Evolutionary conservation across 2,113 vertebrate genomes (phyloP).

Genomic region (Dendropsophus ebraccatus): DNA sequence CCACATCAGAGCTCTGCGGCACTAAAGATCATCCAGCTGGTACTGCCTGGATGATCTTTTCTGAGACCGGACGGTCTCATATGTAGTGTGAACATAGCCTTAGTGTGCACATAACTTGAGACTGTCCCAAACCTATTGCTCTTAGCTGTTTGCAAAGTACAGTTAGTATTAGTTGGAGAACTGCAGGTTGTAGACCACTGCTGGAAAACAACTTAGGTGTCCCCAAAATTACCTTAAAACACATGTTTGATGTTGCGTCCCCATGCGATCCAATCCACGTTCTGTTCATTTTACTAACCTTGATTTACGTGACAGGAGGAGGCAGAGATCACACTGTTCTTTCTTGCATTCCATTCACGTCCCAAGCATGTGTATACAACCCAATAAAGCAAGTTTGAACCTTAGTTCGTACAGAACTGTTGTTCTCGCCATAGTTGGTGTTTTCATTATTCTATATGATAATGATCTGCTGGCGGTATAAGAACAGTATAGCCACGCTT

Average conservation of each 20-base stretch:
- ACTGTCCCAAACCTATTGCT: no score
- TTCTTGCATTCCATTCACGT: neutral
- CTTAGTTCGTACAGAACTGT: no score
- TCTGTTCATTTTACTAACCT: neutral
- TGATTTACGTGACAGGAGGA: neutral
- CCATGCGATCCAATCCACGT: neutral
- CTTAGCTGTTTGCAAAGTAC: no score
- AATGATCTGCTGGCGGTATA: neutral
- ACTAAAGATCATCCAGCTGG: no score
- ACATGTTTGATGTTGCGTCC: neutral
- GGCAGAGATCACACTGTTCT: neutral
- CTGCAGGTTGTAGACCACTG: neutral
- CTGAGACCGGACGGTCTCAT: no score
- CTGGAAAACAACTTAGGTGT: neutral
- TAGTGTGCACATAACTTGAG: no score
- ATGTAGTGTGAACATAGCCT: no score
- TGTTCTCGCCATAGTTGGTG: neutral
- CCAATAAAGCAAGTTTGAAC: neutral
- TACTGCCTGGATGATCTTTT: no score
- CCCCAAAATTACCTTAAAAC: neutral
- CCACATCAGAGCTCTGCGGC: no score
- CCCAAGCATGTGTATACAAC: constrained; percentile 5
- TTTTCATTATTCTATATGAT: neutral
- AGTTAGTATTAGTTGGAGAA: no score
- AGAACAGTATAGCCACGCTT: neutral